These are phyloP conservation scores for Drosophila incognita DNA, from an alignment of 2,888 invertebrate species.

Conservation along the genomic window DNA sequence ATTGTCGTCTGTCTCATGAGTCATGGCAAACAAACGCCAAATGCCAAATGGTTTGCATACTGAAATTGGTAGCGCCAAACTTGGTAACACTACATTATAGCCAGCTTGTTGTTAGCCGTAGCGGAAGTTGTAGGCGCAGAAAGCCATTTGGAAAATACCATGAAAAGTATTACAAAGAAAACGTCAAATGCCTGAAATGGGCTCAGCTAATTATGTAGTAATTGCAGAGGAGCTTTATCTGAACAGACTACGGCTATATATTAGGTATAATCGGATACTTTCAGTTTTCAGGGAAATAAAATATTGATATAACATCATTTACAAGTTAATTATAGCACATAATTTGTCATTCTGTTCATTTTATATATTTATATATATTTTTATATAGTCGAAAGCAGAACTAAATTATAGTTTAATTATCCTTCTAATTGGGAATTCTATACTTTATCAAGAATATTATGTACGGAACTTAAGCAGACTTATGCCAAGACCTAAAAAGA, in stretches of 20 bases:
- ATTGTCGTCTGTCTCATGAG: slow-evolving; percentile 37
- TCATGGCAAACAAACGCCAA: slow-evolving; percentile 47
- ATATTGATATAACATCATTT: background rate
- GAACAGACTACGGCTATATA: background rate
- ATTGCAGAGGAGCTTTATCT: background rate
- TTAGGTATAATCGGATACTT: background rate
- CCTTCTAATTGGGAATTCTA: background rate
- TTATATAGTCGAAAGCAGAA: too few relatives aligned
- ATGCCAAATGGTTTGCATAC: slow-evolving; percentile 39
- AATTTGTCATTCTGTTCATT: too few relatives aligned
- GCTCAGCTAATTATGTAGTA: slow-evolving; percentile 4
- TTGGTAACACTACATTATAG: slow-evolving; percentile 23
- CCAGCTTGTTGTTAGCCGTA: slow-evolving; percentile 22
- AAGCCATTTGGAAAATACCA: slow-evolving; percentile 50
- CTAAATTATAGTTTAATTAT: background rate
- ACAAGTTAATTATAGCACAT: too few relatives aligned
- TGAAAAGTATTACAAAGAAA: slow-evolving; percentile 19
- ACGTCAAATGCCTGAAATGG: slow-evolving; percentile 4
- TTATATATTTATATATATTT: too few relatives aligned
- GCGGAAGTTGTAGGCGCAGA: slow-evolving; percentile 75
- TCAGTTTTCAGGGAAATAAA: background rate
- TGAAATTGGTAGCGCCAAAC: slow-evolving; percentile 25
- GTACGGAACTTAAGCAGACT: background rate
- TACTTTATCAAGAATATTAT: background rate
- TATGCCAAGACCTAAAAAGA: slow-evolving; percentile 1